A percentile compares a stretch with the other conserved stretches of the same genome.
Conservation (phyloP, 2,113 vertebrate genomes). For the Azemiops feae region DNA sequence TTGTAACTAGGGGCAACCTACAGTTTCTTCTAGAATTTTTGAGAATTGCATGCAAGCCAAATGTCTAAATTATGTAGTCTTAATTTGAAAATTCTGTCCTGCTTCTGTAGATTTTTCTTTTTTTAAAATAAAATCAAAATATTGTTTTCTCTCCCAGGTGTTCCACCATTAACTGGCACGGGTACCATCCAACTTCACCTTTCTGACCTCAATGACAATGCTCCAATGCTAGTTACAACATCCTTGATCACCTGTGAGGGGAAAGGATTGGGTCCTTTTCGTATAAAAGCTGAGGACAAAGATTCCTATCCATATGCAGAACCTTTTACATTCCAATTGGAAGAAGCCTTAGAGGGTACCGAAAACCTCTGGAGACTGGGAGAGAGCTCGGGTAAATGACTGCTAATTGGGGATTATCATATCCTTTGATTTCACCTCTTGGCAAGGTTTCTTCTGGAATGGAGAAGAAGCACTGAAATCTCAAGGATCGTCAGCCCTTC, state of each 20-base stretch:
- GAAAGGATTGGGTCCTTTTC: constrained; percentile 23
- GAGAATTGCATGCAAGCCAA: background rate
- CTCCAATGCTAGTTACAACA: constrained; percentile 56
- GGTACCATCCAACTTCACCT: constrained; percentile 71
- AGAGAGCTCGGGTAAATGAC: constrained; percentile 42
- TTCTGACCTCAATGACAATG: constrained; percentile 72
- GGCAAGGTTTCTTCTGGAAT: background rate
- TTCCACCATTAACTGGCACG: constrained; percentile 69
- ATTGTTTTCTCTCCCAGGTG: constrained; percentile 54
- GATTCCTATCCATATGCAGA: constrained; percentile 65
- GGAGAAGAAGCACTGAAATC: background rate
- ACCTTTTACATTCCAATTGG: constrained; percentile 74
- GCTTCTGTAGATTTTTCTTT: background rate
- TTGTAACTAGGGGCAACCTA: background rate
- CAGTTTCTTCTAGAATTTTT: background rate
- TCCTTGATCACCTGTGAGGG: constrained; percentile 65
- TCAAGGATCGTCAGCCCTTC: background rate
- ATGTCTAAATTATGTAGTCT: background rate
- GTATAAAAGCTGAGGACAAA: constrained; percentile 51
- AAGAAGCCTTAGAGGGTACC: constrained; percentile 18
- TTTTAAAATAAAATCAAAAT: background rate
- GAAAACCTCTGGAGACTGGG: constrained; percentile 69
- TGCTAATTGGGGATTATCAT: background rate
- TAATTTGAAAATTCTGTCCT: background rate
- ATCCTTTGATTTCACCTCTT: background rate